Evolutionary conservation across 2,113 vertebrate species (phyloP), one percentile per base, ranked within the genome.

Genomic region (Ranitomeya imitator): DNA sequence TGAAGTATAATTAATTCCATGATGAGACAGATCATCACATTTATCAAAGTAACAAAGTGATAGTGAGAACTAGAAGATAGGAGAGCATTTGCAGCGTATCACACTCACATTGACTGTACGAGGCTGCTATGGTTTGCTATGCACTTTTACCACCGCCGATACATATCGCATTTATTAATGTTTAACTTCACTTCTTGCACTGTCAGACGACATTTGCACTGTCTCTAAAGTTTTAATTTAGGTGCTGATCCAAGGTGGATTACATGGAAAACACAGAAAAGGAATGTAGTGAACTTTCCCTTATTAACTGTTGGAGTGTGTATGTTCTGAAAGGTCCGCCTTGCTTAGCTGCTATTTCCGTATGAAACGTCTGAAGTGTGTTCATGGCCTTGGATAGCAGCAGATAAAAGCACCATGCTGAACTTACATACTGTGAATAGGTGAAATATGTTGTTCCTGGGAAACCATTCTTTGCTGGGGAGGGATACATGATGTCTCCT

Each of bases 1-100:
- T 83, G 87, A 88, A 84, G 71, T 84, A 73, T 74, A 76, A 88
- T 84, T 88, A 83, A 88, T 78, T 84, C 87, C 71, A 31, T 65
- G 45, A 88, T 84, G 60, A 84, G 71, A 88, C 57, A 83, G 67
- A 76, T 88, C 86, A 88, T 88, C 79, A 76, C 71, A 88, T 54
- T 84, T 69, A 83, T 83, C 86, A 88, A 88, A 88, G 87, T 83
- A 83, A 88, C 69, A 88, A 83, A 84, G 81, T 88, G 81, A 84
- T 88, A 88, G 67, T 76, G 81, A 21, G 76, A 51, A 54, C 79
- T 19, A 54, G 54, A 78, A 83, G 81, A 69, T 84, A 76, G 15
- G 54, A 55, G 45, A 26, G 60, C 71, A 73, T 77, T 67, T 67
- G 18, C 31, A 67, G 77, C 52, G 19, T n/a, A 52, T 80, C 81